Conservation (phyloP, 2,888 invertebrate genomes). For the Baronia brevicornis region DNA sequence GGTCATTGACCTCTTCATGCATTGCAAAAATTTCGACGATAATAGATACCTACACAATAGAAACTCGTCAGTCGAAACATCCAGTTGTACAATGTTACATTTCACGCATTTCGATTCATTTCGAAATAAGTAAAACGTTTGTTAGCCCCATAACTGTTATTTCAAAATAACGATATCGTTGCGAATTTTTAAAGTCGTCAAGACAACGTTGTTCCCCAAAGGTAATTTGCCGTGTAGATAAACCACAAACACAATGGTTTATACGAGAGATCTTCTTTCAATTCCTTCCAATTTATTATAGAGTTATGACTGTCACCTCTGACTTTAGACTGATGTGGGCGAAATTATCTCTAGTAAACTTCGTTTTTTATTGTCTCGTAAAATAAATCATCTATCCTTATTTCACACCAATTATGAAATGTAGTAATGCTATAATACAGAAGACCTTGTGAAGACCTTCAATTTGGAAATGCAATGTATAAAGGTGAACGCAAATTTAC, state of each 20-base stretch:
- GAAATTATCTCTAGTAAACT: slow-evolving; percentile 9
- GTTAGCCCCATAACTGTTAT: no score
- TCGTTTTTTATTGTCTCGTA: slow-evolving; percentile 10
- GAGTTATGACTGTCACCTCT: slow-evolving; percentile 8
- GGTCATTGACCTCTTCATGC: slow-evolving; percentile 62
- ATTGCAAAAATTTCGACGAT: slow-evolving; percentile 47
- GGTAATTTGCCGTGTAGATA: slow-evolving; percentile 3
- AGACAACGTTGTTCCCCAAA: no score
- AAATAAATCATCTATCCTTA: slow-evolving; percentile 10
- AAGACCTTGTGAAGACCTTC: no score
- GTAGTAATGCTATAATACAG: no score
- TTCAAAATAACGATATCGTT: no score
- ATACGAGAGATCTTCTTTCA: slow-evolving; percentile 9
- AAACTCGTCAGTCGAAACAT: slow-evolving; percentile 9
- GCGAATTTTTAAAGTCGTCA: no score
- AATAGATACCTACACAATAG: slow-evolving; percentile 20
- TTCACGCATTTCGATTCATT: slow-evolving; percentile 18
- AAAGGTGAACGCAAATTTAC: no score
- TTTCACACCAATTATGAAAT: no score
- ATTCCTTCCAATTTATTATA: slow-evolving; percentile 10
- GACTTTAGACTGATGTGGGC: slow-evolving; percentile 10
- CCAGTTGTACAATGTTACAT: slow-evolving; percentile 14
- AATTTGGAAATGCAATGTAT: no score
- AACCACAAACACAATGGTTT: slow-evolving; percentile 10
- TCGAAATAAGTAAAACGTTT: slow-evolving; percentile 8